Evolutionary conservation across 1,140 invertebrate genomes (phyloP), one percentile per base, ranked within the genome.

Genomic region (Lithobius niger): DNA sequence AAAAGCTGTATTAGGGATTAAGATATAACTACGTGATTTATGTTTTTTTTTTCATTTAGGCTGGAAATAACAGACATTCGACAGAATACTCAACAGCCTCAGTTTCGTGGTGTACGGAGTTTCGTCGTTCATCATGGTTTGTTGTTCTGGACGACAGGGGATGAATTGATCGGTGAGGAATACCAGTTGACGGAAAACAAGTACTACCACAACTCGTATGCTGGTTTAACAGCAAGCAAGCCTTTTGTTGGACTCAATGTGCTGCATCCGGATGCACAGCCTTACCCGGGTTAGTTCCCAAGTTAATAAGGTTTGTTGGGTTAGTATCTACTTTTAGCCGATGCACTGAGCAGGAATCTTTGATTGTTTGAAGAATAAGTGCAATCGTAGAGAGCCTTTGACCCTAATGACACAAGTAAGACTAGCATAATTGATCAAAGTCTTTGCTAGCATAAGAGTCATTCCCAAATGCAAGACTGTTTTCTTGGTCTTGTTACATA

Each of bases 101-200:
- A 83, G 73, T 86, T 92, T 65, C 74, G 79, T 57, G 82, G 84
- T 57, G 84, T 85, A 0, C 73, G 82, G 3, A 86, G 87, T 2
- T 69, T 93, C 50, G 81, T 82, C 0, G 82, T 79, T 59, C 80
- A 80, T 0, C 81, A 83, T 63, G 79, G 81, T 0, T 71, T 84
- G n/a, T 84, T 88, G 61, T 87, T 85, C 66, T 88, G 84, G 83
- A 87, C 85, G 0, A 84, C 87, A 65, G 85, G 83, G 0, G 71
- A 76, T 19, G 78, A 82, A 61, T 75, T 76, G 1, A 71, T 86
- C 52, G 77, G 77, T 3, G 84, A 90, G 69, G 82, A 86, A 62
- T 83, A 85, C 64, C 58, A 67, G 42, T 10, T 21, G 10, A 54
- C n/a, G 1, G 59, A 62, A 19, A 27, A 84, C 54, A 78, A 72